Evolutionary conservation across 2,113 vertebrate species (phyloP), one percentile per base, ranked within the genome.

Genomic region (Apistogramma diplotaenia): DNA sequence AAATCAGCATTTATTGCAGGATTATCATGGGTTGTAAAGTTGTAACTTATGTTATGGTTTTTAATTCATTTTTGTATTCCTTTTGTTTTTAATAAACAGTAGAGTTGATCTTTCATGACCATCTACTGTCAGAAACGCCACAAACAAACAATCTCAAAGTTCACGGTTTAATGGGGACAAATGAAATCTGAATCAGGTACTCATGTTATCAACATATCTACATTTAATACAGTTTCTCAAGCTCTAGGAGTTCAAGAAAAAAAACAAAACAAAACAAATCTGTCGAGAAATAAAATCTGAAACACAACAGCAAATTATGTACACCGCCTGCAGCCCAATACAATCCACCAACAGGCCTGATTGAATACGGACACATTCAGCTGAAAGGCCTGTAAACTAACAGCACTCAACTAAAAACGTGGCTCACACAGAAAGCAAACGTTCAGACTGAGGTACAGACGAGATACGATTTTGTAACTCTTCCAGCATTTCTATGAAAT

Each of bases 221-320:
- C 93, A 94, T 94, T 94, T 94, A 94, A 93, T 94, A 93, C 93
- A 94, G 67, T 84, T 92, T 86, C 82, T 91, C 84, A 89, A 91
- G 70, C 86, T 79, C 83, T 88, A 92, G 67, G 83, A 89, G 67
- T 90, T 89, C 84, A 60, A 89, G 27, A 90, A 79, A 71, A 82
- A 78, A 74, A 49, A 60, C 67, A 6, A 70, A 84, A 82, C 51
- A 84, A 8, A 62, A 89, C 13, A 78, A 89, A 79, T 49, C 79
- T 83, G 67, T 89, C 67, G 79, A 82, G 84, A 92, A 91, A 86
- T 89, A 82, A 90, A 91, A 90, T 90, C 85, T 90, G 81, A 91
- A 65, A 85, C 87, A 86, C 83, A 89, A 77, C 82, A 91, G 89
- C 75, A 90, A 85, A 79, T 83, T 93, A 93, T 92, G 76, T 93